A percentile compares a stretch with the other conserved stretches of the same genome.
These are phyloP conservation scores for Aplocera efformata DNA, from an alignment of 2,888 invertebrate species.

Conservation along the genomic window DNA sequence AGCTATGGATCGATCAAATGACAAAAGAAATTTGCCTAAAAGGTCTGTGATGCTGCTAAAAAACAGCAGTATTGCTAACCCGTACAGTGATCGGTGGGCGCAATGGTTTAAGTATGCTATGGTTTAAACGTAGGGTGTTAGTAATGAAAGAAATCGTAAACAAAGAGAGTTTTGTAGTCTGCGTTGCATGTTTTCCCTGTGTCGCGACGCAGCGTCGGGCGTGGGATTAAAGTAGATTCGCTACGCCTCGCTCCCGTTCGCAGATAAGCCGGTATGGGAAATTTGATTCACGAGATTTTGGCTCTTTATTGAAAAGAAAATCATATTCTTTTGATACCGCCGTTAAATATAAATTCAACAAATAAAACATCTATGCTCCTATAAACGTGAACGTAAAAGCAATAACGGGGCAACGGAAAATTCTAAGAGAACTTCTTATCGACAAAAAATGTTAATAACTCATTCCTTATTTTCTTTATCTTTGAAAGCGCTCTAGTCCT, in stretches of 20 bases:
- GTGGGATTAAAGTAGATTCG: slow-evolving; percentile 21
- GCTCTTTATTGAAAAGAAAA: slow-evolving; percentile 33
- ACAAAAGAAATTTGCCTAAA: too few relatives aligned
- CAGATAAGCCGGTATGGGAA: slow-evolving; percentile 36
- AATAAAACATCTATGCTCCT: slow-evolving; percentile 23
- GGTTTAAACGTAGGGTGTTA: too few relatives aligned
- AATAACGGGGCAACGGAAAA: slow-evolving; percentile 24
- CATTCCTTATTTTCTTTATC: slow-evolving; percentile 31
- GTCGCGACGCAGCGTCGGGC: slow-evolving; percentile 1
- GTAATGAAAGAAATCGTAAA: too few relatives aligned
- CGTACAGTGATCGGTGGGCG: too few relatives aligned
- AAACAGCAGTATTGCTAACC: too few relatives aligned
- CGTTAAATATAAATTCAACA: slow-evolving; percentile 27
- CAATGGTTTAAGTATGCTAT: too few relatives aligned
- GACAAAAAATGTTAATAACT: slow-evolving; percentile 31
- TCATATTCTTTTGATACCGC: slow-evolving; percentile 31
- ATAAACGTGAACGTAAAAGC: slow-evolving; percentile 14
- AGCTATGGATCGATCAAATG: too few relatives aligned
- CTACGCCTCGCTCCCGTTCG: slow-evolving; percentile 20
- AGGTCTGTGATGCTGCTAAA: too few relatives aligned
- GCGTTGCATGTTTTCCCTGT: too few relatives aligned
- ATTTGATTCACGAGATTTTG: slow-evolving; percentile 34
- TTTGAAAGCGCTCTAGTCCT: slow-evolving; percentile 25
- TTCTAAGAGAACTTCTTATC: slow-evolving; percentile 21
- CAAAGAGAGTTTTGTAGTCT: too few relatives aligned